These are phyloP conservation scores for Dromococcyx pavoninus DNA, from an alignment of 2,797 vertebrate species.

Conservation along the genomic window DNA sequence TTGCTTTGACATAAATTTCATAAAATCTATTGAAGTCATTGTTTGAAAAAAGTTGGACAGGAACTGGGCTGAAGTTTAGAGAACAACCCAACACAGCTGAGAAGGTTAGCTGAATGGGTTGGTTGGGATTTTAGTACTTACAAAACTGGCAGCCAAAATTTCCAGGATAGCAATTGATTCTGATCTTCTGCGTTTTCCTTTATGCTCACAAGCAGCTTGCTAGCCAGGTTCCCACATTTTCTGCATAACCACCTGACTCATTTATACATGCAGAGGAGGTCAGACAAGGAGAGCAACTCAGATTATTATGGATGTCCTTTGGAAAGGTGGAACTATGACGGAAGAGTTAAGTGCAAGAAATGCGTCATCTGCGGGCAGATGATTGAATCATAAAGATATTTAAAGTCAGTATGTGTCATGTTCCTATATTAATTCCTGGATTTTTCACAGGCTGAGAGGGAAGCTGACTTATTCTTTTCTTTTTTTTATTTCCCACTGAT, in stretches of 20 bases:
- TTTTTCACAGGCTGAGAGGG: not conserved
- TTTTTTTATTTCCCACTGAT: not conserved
- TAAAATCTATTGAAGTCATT: not conserved
- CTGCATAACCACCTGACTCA: not conserved
- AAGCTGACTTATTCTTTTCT: not conserved
- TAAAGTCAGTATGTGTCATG: not conserved
- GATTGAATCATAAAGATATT: not conserved
- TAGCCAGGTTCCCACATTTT: not conserved
- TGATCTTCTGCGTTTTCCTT: not conserved
- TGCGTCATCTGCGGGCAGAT: not conserved
- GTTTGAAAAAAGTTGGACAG: not conserved
- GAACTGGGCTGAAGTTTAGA: not conserved
- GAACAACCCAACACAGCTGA: not conserved
- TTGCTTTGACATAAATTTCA: not conserved
- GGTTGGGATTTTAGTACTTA: not conserved
- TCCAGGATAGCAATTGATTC: not conserved
- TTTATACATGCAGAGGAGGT: fast-evolving
- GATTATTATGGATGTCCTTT: not conserved
- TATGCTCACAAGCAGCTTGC: not conserved
- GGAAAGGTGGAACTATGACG: not conserved
- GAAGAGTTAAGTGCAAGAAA: not conserved
- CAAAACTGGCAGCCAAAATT: not conserved
- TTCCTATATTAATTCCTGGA: not conserved
- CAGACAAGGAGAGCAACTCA: not conserved
- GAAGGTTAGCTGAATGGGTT: not conserved